These are phyloP conservation scores for Tarsius wallacei DNA, from an alignment of 2,797 vertebrate genomes.

Conservation along the genomic window DNA sequence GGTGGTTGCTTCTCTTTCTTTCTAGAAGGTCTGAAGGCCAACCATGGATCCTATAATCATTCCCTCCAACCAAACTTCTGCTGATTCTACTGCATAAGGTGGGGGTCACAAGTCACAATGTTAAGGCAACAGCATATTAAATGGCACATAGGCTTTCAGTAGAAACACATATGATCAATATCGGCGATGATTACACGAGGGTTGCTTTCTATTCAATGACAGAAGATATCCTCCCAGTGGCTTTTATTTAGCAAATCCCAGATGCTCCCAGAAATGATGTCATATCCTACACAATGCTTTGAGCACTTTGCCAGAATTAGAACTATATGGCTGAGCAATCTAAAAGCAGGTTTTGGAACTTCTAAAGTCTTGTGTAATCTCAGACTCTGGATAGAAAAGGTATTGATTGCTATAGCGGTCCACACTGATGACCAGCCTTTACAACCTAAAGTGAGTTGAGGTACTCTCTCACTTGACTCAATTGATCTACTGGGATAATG, in stretches of 20 bases:
- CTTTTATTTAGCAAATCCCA: slow-evolving; percentile 86
- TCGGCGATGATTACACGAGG: slow-evolving; percentile 74
- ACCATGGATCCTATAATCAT: slow-evolving; percentile 27
- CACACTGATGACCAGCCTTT: background rate
- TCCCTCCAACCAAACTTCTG: slow-evolving; percentile 75
- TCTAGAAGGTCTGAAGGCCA: slow-evolving; percentile 75
- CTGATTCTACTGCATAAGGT: slow-evolving; percentile 67
- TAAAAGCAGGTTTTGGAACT: slow-evolving; percentile 83
- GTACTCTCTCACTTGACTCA: background rate
- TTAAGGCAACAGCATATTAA: slow-evolving; percentile 72
- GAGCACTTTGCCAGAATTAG: slow-evolving; percentile 80
- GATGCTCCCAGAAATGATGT: slow-evolving; percentile 86
- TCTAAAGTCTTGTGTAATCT: slow-evolving; percentile 79
- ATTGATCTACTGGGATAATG: background rate
- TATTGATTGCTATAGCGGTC: slow-evolving; percentile 62
- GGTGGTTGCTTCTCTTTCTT: slow-evolving; percentile 85
- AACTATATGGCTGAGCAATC: slow-evolving; percentile 72
- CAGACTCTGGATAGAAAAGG: slow-evolving; percentile 82
- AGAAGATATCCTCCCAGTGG: slow-evolving; percentile 78
- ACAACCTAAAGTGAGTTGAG: slow-evolving; percentile 16
- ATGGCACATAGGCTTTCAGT: slow-evolving; percentile 53
- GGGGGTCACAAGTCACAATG: slow-evolving; percentile 54
- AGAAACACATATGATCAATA: slow-evolving; percentile 65
- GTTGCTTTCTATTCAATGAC: slow-evolving; percentile 80
- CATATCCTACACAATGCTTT: slow-evolving; percentile 62